Percentiles rank a stretch among this genome's conserved stretches.
Evolutionary conservation across 2,888 invertebrate genomes (phyloP).

Genomic region (Lithophane ornitopus): DNA sequence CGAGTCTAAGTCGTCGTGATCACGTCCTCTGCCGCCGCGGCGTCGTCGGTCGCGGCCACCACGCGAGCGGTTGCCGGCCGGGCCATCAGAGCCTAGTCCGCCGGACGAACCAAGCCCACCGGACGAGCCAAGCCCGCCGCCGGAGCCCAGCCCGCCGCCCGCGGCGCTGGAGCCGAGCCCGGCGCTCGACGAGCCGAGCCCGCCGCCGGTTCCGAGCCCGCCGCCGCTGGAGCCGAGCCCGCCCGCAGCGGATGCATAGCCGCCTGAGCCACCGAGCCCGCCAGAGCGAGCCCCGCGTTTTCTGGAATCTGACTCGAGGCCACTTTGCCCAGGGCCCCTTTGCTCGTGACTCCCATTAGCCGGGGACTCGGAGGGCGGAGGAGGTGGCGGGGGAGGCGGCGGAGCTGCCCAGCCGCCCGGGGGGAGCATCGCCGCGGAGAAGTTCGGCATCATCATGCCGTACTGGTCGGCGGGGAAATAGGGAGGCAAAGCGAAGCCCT

Average conservation of each 20-base stretch:
- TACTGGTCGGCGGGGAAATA: slow-evolving; percentile 85
- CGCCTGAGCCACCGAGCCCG: slow-evolving; percentile 68
- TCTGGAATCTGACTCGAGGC: slow-evolving; percentile 89
- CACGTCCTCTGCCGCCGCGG: slow-evolving; percentile 86
- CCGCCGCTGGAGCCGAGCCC: slow-evolving; percentile 75
- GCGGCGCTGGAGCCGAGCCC: slow-evolving; percentile 68
- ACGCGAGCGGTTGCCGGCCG: slow-evolving; percentile 73
- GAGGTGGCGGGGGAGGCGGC: slow-evolving; percentile 85
- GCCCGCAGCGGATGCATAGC: slow-evolving; percentile 71
- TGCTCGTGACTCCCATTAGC: slow-evolving; percentile 79
- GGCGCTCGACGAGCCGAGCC: slow-evolving; percentile 71
- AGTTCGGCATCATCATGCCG: slow-evolving; percentile 83
- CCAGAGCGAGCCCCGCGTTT: slow-evolving; percentile 81
- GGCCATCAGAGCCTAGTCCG: slow-evolving; percentile 67
- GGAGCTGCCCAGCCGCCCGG: slow-evolving; percentile 80
- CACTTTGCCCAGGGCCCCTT: slow-evolving; percentile 83
- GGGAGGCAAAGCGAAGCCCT: slow-evolving; percentile 82
- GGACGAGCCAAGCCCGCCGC: slow-evolving; percentile 72
- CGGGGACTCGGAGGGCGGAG: slow-evolving; percentile 76
- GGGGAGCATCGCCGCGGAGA: slow-evolving; percentile 71
- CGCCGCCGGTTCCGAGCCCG: slow-evolving; percentile 69
- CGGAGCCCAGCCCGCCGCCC: slow-evolving; percentile 73
- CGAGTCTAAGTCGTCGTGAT: slow-evolving; percentile 79
- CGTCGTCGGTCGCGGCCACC: slow-evolving; percentile 85
- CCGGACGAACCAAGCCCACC: slow-evolving; percentile 70